These are phyloP conservation scores for Archocentrus centrarchus DNA, from an alignment of 2,113 vertebrate genomes.

Conservation along the genomic window DNA sequence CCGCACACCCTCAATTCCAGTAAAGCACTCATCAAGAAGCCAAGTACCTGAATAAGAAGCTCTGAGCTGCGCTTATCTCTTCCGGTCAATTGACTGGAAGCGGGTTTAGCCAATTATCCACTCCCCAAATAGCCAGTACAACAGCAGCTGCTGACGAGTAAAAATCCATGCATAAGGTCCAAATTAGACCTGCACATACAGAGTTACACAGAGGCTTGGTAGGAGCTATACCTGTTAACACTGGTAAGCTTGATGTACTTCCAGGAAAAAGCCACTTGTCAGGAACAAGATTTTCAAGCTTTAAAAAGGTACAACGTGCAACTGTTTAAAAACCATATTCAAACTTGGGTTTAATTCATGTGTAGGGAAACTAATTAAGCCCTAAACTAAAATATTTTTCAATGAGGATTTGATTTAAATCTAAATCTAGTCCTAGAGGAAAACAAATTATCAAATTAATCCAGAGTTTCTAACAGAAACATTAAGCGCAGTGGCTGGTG, in stretches of 20 bases:
- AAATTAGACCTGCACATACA: neutral
- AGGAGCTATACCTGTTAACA: neutral
- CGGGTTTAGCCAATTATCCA: constrained; percentile 72
- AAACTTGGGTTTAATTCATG: neutral
- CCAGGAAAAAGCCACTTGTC: neutral
- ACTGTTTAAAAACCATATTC: neutral
- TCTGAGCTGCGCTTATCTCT: constrained; percentile 66
- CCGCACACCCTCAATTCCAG: constrained; percentile 24
- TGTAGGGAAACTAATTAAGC: neutral
- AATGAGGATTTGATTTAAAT: neutral
- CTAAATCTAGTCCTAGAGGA: too few relatives aligned
- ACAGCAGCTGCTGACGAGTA: constrained; percentile 20
- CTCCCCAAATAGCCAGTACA: constrained; percentile 69
- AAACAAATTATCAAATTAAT: neutral
- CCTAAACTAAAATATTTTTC: neutral
- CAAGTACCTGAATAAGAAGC: constrained; percentile 41
- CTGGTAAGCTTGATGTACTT: neutral
- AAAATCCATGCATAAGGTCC: neutral
- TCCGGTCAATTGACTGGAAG: constrained; percentile 66
- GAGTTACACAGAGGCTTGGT: neutral
- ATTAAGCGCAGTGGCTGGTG: neutral
- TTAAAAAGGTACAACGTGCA: neutral
- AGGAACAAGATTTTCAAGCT: neutral
- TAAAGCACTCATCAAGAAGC: constrained; percentile 31
- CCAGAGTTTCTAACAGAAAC: neutral